These are phyloP conservation scores for Linepithema humile DNA, from an alignment of 1,140 invertebrate species.

Conservation along the genomic window DNA sequence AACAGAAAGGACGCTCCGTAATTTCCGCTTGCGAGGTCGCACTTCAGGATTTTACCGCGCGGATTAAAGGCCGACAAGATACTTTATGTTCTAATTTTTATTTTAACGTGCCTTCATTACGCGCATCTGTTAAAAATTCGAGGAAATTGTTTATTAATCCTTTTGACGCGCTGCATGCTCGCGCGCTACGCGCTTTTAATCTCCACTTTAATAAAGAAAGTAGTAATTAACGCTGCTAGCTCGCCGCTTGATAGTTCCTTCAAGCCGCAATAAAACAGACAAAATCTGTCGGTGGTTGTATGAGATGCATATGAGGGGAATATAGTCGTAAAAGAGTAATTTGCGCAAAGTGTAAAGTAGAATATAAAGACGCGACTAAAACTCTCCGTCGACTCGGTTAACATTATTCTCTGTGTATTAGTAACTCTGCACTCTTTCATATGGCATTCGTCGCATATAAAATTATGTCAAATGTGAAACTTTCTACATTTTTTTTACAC, in stretches of 20 bases:
- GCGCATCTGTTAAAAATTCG: slow-evolving; percentile 32
- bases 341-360: slow-evolving; percentile 12
- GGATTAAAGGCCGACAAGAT: slow-evolving; percentile 24
- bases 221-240: slow-evolving; percentile 47
- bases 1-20: slow-evolving; percentile 54
- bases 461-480: neutral
- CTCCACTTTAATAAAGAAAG: slow-evolving; percentile 50
- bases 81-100: neutral
- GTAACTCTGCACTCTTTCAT: neutral
- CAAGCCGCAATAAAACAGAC: slow-evolving; percentile 43
- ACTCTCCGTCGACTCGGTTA: slow-evolving; percentile 3
- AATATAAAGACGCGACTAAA: slow-evolving; percentile 10
- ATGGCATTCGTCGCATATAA: neutral
- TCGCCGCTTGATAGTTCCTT: slow-evolving; percentile 31
- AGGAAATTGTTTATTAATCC: slow-evolving; percentile 55
- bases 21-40: slow-evolving; percentile 54
- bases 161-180: slow-evolving; percentile 9
- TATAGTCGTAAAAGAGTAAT: slow-evolving; percentile 45
- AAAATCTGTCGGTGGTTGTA: slow-evolving; percentile 10
- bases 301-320: slow-evolving; percentile 12
- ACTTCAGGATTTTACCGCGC: slow-evolving; percentile 32
- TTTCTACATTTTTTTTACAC: too few relatives aligned
- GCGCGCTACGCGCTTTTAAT: slow-evolving; percentile 39
- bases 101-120: neutral
- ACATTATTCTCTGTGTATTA: slow-evolving; percentile 2